A percentile compares a stretch with the other conserved stretches of the same genome.
Conservation (phyloP, 1,140 invertebrate species). For the Trichomalopsis sarcophagae region DNA sequence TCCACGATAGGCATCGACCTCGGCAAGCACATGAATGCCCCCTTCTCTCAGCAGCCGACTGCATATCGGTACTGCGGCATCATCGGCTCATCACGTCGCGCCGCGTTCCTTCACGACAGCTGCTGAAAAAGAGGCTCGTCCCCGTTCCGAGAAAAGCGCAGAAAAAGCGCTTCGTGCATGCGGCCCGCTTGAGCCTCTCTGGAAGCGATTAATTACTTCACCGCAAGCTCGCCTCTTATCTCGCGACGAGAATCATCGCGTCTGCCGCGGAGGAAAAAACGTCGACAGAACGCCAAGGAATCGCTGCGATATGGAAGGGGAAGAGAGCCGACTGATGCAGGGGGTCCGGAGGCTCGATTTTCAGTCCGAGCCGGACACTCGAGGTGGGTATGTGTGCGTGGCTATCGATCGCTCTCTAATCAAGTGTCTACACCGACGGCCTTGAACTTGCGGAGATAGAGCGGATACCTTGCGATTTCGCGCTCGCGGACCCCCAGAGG, state of each 20-base stretch:
- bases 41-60: not conserved
- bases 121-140: slow-evolving; percentile 1
- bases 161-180: not conserved
- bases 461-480: not conserved
- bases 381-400: no score
- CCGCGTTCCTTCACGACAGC: not conserved
- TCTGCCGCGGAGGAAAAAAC: not conserved
- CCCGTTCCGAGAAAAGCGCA: not conserved
- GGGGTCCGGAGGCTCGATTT: not conserved
- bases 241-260: not conserved
- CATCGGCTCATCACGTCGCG: not conserved
- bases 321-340: not conserved
- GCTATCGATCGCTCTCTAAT: no score
- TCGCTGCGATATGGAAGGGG: not conserved
- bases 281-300: not conserved
- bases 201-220: slow-evolving; percentile 22
- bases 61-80: not conserved
- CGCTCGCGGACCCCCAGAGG: not conserved
- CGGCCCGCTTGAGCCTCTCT: not conserved
- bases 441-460: not conserved
- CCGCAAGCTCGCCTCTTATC: not conserved
- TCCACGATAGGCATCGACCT: slow-evolving; percentile 12
- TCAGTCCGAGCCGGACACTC: not conserved
- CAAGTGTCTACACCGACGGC: no score
- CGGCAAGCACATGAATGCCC: not conserved